These are phyloP conservation scores for Illadopsis cleaveri DNA, from an alignment of 2,113 vertebrate species.

Conservation along the genomic window DNA sequence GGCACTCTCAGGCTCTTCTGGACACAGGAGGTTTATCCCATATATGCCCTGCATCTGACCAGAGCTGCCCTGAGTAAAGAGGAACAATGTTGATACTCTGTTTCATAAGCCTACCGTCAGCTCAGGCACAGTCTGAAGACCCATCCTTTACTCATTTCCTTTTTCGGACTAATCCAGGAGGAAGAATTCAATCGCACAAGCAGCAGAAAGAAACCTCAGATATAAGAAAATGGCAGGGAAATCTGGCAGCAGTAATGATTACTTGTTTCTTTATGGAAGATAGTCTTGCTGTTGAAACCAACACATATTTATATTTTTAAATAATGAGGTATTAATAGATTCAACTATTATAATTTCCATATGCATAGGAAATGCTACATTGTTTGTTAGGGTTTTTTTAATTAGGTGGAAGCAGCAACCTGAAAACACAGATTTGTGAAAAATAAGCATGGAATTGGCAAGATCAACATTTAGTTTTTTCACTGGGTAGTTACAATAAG, in stretches of 20 bases:
- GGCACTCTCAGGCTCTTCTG: neutral
- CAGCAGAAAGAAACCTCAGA: neutral
- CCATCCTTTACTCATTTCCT: neutral
- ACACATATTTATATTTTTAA: neutral
- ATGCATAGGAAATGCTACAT: neutral
- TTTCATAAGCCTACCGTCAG: neutral
- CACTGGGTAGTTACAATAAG: neutral
- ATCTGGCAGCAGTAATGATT: neutral
- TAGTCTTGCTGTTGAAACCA: neutral
- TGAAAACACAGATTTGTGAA: neutral
- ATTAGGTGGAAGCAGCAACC: neutral
- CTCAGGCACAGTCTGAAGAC: neutral
- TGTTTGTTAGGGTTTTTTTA: neutral
- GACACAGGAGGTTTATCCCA: neutral
- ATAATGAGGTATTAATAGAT: neutral
- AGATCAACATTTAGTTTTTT: neutral
- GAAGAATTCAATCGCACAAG: neutral
- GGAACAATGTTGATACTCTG: neutral
- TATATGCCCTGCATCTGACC: accelerated
- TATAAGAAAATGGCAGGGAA: neutral
- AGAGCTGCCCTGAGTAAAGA: neutral
- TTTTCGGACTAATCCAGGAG: neutral
- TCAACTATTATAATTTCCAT: neutral
- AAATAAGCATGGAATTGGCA: neutral
- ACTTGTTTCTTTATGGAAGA: neutral